Evolutionary conservation across 2,797 vertebrate genomes (phyloP), one percentile per base, ranked within the genome.

Genomic region (Echeneis naucrates): DNA sequence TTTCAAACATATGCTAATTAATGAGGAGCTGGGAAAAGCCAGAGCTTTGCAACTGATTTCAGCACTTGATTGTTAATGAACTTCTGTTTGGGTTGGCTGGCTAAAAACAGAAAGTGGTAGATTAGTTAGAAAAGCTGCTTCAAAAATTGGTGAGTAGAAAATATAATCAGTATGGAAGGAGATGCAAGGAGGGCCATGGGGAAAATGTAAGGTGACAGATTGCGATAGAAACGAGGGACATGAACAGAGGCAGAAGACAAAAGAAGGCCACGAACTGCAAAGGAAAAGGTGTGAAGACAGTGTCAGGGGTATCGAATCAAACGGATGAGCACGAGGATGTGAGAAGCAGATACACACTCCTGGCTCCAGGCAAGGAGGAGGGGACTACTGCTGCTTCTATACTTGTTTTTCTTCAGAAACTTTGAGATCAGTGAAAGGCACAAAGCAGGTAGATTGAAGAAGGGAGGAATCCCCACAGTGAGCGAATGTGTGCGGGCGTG

Each of bases 1-100:
- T 87, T 83, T 86, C 75, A 89, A 83, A 88, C 77, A 68, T 73
- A 81, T 87, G 89, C 77, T 79, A 85, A 87, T 88, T 72, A 88
- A 73, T 2, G 38, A 71, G 57, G 33, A 69, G 73, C 59, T 52
- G 35, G 64, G 66, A 83, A 77, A 82, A 61, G 56, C 37, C 63
- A 33, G 44, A 33, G 84, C 77, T 48, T 62, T 73, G 81, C 78
- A 47, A 61, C 55, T 58, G 78, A 78, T 87, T 77, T 67, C 68
- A 64, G 65, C 19, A 33, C 75, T 68, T 32, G 55, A 77, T 77
- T 75, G 80, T 78, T 80, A 85, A 88, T 87, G 57, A 86, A 84
- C 69, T 85, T 75, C 23, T 79, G 62, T 80, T 81, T 78, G 69
- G 56, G 52, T 42, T 64, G 33, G 33, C 69, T 44, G 48, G 58